Evolutionary conservation across 2,113 vertebrate species (phyloP), one percentile per base, ranked within the genome.

Genomic region (Microcebus griseorufus): DNA sequence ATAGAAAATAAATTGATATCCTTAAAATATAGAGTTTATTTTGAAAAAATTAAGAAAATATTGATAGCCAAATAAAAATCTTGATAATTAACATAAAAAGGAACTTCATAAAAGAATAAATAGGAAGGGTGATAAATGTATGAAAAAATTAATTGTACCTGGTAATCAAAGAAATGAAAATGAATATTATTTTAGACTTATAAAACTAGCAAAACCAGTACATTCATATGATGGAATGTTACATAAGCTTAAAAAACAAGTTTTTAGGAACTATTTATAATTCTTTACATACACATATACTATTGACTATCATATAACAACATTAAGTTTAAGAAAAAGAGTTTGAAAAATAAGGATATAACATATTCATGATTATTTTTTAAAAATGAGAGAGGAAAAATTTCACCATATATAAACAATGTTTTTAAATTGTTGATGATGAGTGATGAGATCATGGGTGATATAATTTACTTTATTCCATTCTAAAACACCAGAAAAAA

Each of bases 121-220:
- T 39, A 42, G 58, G 20, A 67, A 94, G 2, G 27, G 11, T 82
- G 25, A 9, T 58, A 88, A 92, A 55, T 67, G 6, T 18, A 79
- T 60, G 17, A 88, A 93, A 93, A 93, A 73, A 42, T 53, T 34
- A 90, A 90, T 60, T 96, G 39, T 25, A 81, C 1, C 3, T 93
- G 14, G 20, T 62, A 53, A 53, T 62, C 14, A 67, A 79, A 60
- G 45, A 96, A 80, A 93, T 62, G 20, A 29, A 96, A 88, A 94
- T 80, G 32, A 90, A 42, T 78, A 65, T 55, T 94, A 85, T 82
- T 72, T 93, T 79, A 93, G 42, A 83, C 29, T 85, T 90, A 53
- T 12, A 23, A 82, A 91, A 93, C 76, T 64, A 70, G 29, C 12
- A 82, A 86, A 95, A 53, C 81, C 9, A 73, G 22, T 86, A 65